Conservation (phyloP, 2,113 vertebrate genomes). For the Oryzias celebensis region DNA sequence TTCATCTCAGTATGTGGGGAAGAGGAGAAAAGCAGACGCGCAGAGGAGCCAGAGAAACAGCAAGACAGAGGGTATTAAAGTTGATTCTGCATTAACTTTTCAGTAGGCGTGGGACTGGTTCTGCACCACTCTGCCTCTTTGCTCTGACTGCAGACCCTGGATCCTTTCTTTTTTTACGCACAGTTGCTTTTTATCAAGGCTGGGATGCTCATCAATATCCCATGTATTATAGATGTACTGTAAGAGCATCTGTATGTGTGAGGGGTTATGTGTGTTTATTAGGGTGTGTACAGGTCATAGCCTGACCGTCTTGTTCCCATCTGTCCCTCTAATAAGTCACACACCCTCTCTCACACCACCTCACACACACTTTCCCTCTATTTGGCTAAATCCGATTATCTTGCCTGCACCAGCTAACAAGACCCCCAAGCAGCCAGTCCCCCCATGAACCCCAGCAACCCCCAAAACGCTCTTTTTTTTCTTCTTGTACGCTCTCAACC, state of each 20-base stretch:
- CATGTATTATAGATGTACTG: conserved; percentile 66
- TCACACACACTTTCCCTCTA: conserved; percentile 67
- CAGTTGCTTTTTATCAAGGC: conserved; percentile 38
- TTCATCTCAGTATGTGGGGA: conserved; percentile 10
- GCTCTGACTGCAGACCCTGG: conserved; percentile 40
- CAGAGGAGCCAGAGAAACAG: conserved; percentile 10
- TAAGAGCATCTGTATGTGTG: conserved; percentile 24
- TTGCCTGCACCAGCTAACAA: conserved; percentile 65
- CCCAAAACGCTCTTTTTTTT: conserved; percentile 11
- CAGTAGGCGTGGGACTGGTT: conserved; percentile 58
- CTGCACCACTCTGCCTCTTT: conserved; percentile 19
- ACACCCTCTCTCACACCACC: conserved; percentile 46
- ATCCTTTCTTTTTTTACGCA: conserved; percentile 13
- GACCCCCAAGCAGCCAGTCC: conserved; percentile 61
- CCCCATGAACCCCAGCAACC: neutral
- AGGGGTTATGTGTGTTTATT: conserved; percentile 23
- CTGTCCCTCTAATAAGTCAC: conserved; percentile 62
- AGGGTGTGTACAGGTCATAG: conserved; percentile 50
- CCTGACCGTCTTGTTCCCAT: conserved; percentile 72
- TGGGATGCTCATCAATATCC: conserved; percentile 58
- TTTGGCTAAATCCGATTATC: conserved; percentile 79
- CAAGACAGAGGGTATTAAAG: conserved; percentile 51
- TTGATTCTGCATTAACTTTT: conserved; percentile 70
- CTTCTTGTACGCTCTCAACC: conserved; percentile 5
- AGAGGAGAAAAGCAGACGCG: conserved; percentile 15